Conservation (phyloP, 2,797 vertebrate genomes). For the Sciaenops ocellatus region DNA sequence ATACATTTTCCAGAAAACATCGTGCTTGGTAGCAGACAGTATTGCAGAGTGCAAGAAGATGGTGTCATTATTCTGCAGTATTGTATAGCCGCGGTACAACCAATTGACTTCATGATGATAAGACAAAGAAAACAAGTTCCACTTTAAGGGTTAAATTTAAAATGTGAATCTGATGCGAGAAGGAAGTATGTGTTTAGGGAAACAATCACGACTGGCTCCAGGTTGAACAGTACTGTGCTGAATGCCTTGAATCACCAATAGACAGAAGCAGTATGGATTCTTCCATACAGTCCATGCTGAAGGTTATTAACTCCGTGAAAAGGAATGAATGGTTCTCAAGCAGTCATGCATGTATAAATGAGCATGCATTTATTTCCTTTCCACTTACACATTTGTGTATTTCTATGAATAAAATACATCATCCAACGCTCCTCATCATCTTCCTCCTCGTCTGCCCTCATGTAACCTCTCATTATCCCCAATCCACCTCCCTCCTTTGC, state of each 20-base stretch:
- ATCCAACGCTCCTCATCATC: constrained; percentile 20
- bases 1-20: too few relatives aligned
- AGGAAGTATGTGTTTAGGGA: background rate
- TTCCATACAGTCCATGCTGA: background rate
- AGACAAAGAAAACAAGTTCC: too few relatives aligned
- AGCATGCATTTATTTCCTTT: constrained; percentile 2
- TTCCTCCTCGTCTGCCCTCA: constrained; percentile 46
- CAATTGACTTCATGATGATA: too few relatives aligned
- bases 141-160: background rate
- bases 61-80: too few relatives aligned
- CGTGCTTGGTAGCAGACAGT: too few relatives aligned
- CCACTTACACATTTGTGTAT: constrained; percentile 1
- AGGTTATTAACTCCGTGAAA: constrained; percentile 22
- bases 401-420: constrained; percentile 40
- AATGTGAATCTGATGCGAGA: background rate
- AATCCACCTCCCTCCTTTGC: constrained; percentile 36
- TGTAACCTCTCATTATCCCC: constrained; percentile 67
- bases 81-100: too few relatives aligned
- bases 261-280: constrained; percentile 11
- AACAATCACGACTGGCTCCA: background rate
- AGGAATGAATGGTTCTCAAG: background rate
- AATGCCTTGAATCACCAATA: background rate
- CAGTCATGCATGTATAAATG: constrained; percentile 4
- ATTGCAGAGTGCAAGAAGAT: too few relatives aligned
- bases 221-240: background rate